Base-by-base conservation (phyloP, 1,140 invertebrate species). In the Samia ricini region DNA sequence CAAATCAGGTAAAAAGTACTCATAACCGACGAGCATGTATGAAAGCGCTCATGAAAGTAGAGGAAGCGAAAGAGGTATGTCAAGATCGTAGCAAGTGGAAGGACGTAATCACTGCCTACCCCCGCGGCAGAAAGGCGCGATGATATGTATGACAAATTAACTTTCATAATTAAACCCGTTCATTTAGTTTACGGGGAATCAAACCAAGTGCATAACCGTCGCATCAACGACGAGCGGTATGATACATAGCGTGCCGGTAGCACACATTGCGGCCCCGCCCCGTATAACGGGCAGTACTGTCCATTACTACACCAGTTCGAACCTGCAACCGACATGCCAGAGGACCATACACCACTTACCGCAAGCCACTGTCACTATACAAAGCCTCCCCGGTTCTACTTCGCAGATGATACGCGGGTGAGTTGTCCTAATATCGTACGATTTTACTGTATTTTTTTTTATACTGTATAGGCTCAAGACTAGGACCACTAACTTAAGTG, bases 141-240 rank as follows among this genome's bases (percentile, higher is more conserved):
- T n/a, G n/a, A n/a, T n/a, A n/a, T n/a, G n/a, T n/a, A n/a, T n/a
- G n/a, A n/a, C n/a, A n/a, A n/a, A n/a, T n/a, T n/a, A n/a, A n/a
- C n/a, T n/a, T n/a, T n/a, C n/a, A n/a, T n/a, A n/a, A n/a, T n/a
- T n/a, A n/a, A n/a, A n/a, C n/a, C n/a, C n/a, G n/a, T n/a, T n/a
- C n/a, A n/a, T n/a, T 2, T 67, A 89, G 87, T 88, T 83, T 50
- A 55, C 77, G 64, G 71, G 70, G n/a, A 74, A 73, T 8, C 79
- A 79, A 56, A 87, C 80, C 1, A 89, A 89, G 33, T 88, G 85
- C 64, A 89, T 89, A 56, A 89, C 85, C 4, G 87, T 89, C 1
- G 84, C 83, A 0, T 89, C 87, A 2, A 89, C 85, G 3, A 88
- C 85, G 0, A 88, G 84, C 50, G 87, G 87, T 0, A 85, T 89